These are phyloP conservation scores for Lepidostoma basale DNA, from an alignment of 1,140 invertebrate genomes.

Conservation along the genomic window DNA sequence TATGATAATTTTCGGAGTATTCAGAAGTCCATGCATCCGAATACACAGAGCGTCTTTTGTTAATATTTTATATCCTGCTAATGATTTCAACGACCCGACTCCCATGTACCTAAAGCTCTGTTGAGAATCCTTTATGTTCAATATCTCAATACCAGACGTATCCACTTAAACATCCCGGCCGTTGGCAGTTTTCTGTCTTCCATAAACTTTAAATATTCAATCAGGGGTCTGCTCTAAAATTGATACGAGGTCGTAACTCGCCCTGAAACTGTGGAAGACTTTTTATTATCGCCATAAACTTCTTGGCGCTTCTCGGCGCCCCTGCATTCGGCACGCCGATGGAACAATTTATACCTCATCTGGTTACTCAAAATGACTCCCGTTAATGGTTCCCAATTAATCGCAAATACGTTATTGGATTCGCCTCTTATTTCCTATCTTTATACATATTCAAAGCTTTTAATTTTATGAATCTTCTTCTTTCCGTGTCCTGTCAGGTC, in stretches of 20 bases:
- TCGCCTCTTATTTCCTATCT: no score
- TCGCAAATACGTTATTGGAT: no score
- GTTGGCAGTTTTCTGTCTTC: background rate
- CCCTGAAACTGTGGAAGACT: background rate
- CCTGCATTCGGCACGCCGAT: background rate
- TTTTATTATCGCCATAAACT: background rate
- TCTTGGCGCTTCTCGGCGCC: background rate
- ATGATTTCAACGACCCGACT: background rate
- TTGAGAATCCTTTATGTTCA: background rate
- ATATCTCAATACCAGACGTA: background rate
- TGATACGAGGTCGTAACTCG: background rate
- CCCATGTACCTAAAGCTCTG: background rate
- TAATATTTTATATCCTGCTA: no score
- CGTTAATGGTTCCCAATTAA: no score
- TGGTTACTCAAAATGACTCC: no score
- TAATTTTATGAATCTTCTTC: no score
- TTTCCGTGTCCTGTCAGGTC: no score
- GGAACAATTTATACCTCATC: background rate
- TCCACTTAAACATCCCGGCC: background rate
- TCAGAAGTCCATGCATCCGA: no score
- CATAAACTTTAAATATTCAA: constrained; percentile 12
- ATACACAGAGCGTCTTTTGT: no score
- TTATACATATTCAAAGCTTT: no score
- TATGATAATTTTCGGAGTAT: no score
- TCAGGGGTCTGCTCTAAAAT: background rate